phyloP scores from a whole-genome alignment of 2,888 invertebrate genomes.

The Frankliniella intonsa region DNA sequence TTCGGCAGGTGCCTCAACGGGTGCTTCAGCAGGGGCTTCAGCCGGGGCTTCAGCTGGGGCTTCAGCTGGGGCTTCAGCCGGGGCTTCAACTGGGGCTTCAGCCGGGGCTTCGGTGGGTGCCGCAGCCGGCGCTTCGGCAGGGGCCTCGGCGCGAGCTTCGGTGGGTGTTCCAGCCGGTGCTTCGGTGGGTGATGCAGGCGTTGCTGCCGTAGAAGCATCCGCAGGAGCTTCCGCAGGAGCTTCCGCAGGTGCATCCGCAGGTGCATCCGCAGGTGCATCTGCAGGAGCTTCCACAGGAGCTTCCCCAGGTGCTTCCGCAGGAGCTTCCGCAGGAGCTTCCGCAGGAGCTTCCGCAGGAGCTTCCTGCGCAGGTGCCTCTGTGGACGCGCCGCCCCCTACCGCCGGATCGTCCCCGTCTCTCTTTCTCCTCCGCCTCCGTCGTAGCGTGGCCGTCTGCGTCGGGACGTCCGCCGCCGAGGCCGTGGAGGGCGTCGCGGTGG shows the following conservation, averaged over 20 bases:
- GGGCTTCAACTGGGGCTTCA: background rate
- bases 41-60: background rate
- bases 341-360: background rate
- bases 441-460: background rate
- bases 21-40: background rate
- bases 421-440: background rate
- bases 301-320: background rate
- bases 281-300: background rate
- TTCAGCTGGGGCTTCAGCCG: background rate
- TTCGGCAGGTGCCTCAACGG: background rate
- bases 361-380: background rate
- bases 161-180: background rate
- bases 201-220: background rate
- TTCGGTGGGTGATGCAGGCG: background rate
- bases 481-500: background rate
- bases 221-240: background rate
- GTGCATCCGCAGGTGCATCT: background rate
- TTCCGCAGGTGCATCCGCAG: background rate
- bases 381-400: background rate
- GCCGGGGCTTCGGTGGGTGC: conserved; percentile 3
- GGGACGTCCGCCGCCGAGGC: background rate
- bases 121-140: conserved; percentile 6
- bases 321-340: background rate
- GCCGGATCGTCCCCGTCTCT: background rate
- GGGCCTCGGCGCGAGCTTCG: background rate